Evolutionary conservation across 1,140 invertebrate species (phyloP), one percentile per base, ranked within the genome.

Genomic region (Pseudomyrmex gracilis): DNA sequence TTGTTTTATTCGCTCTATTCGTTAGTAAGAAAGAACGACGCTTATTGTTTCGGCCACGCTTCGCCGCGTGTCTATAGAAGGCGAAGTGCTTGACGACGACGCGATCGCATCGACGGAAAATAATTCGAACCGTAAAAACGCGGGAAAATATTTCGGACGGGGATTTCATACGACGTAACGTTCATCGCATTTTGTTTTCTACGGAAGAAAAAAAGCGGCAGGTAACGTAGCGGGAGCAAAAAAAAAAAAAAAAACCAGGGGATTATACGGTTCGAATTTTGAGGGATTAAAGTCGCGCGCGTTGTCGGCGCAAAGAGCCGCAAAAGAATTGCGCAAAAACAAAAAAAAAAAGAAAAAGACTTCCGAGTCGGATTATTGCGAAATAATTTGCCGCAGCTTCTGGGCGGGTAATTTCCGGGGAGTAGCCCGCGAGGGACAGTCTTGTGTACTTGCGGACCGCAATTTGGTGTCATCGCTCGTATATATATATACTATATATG

Each of bases 391-490:
- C 7, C 64, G 51, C 64, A 15, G 53, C 22, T 80, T 58, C 49
- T 53, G 53, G 53, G 34, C 66, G 55, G 66, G 49, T 80, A 80
- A 71, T 71, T 80, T 80, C 15, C 20, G n/a, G 17, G 17, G 13
- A 24, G n/a, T 9, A 43, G 43, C 34, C 34, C 34, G 34, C 34
- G 43, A 12, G 10, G 10, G 34, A 43, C 3, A 5, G 2, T 34
- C 34, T 34, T 34, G 34, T 34, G 34, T 34, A 34, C 34, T 34
- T 9, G 3, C 13, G 17, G 43, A 58, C 15, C 51, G 51, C 64
- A 78, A 78, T 78, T 78, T 78, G 58, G 20, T 51, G 10, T 17
- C 51, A 43, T 57, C 22, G 73, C n/a, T 43, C 2, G 2, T 34
- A 51, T 2, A 20, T 47, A 24, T 57, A 22, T n/a, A 15, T 9